Percentiles rank a stretch among this genome's conserved stretches.
These are phyloP conservation scores for Passer domesticus DNA, from an alignment of 2,113 vertebrate genomes.

Conservation along the genomic window DNA sequence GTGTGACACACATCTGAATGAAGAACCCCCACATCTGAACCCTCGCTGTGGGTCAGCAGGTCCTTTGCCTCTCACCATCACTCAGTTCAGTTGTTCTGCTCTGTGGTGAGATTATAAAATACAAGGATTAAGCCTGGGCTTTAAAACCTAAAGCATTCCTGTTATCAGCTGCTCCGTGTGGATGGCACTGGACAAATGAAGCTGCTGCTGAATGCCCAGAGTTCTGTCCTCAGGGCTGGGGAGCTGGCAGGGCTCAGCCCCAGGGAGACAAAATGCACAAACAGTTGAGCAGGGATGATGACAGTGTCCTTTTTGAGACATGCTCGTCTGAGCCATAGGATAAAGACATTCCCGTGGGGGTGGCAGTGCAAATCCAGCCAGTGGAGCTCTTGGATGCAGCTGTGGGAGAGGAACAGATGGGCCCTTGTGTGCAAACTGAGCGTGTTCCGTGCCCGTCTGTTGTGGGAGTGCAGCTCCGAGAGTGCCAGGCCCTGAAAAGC, in stretches of 20 bases:
- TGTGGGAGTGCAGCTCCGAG: background rate
- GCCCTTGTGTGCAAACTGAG: slow-evolving; percentile 25
- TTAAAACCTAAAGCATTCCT: background rate
- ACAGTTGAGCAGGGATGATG: background rate
- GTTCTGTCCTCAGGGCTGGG: background rate
- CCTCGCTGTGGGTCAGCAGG: background rate
- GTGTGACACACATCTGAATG: background rate
- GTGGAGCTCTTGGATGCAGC: background rate
- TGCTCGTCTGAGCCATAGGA: background rate
- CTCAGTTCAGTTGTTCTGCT: background rate
- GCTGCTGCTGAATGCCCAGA: background rate
- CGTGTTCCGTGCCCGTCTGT: fast-evolving
- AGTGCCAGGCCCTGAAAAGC: background rate
- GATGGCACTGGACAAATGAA: background rate
- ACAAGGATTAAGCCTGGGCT: background rate
- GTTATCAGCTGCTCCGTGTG: background rate
- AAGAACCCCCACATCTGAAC: background rate
- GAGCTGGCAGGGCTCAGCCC: background rate
- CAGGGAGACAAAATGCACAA: background rate
- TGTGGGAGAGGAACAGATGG: slow-evolving; percentile 50
- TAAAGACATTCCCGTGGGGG: background rate
- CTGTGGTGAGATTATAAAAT: background rate
- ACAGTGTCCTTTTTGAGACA: background rate
- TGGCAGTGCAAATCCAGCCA: background rate
- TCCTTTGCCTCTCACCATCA: background rate